These are phyloP conservation scores for Sphinx pinastri DNA, from an alignment of 2,888 invertebrate genomes.

Conservation along the genomic window DNA sequence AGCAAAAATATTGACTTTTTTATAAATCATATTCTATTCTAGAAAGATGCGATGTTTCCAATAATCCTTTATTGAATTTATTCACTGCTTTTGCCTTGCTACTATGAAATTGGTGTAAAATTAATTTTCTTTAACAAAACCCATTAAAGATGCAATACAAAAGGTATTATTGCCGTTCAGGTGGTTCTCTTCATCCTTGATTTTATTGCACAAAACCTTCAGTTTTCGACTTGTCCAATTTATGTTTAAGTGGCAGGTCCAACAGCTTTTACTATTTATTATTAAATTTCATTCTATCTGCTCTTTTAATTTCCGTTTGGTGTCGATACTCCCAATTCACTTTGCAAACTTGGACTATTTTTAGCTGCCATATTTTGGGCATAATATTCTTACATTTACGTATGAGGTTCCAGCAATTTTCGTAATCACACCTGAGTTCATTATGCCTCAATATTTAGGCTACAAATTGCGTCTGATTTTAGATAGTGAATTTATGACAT, in stretches of 20 bases:
- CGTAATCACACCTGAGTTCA: background rate
- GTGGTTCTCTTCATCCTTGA: background rate
- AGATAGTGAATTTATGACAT: constrained; percentile 10
- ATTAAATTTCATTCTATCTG: constrained; percentile 31
- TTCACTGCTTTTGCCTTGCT: too few relatives aligned
- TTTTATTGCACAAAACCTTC: background rate
- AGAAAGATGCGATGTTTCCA: background rate
- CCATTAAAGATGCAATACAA: background rate
- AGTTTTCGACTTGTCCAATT: background rate
- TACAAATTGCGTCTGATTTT: constrained; percentile 1
- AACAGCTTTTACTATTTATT: constrained; percentile 24
- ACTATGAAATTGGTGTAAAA: too few relatives aligned
- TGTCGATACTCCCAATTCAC: constrained; percentile 26
- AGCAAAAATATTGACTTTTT: background rate
- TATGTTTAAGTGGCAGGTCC: constrained; percentile 7
- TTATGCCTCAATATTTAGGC: background rate
- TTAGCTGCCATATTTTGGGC: background rate
- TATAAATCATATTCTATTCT: background rate
- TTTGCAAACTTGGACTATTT: constrained; percentile 18
- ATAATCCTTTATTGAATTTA: background rate
- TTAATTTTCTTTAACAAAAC: background rate
- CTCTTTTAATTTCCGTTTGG: constrained; percentile 37
- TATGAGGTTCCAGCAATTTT: background rate
- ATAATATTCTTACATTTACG: background rate
- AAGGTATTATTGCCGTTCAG: background rate